A percentile compares a stretch with the other conserved stretches of the same genome.
Evolutionary conservation across 1,140 invertebrate genomes (phyloP).

Genomic region (Lysiphlebus fabarum): DNA sequence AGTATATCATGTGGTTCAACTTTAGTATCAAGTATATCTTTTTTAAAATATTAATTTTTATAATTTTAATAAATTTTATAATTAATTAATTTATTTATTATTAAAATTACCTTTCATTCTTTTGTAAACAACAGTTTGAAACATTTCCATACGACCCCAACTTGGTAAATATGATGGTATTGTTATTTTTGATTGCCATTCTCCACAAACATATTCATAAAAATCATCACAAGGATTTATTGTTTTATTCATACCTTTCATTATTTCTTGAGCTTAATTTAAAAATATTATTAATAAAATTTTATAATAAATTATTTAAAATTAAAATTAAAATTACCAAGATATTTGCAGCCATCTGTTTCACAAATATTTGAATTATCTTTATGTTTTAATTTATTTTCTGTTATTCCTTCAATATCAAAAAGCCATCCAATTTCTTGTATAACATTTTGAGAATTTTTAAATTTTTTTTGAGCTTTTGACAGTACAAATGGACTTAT

Average conservation of each 20-base stretch:
- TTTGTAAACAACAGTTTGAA: conserved; percentile 8
- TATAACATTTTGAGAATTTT: background rate
- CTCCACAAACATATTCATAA: conserved; percentile 25
- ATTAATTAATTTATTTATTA: background rate
- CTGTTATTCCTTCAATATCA: background rate
- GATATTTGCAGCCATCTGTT: conserved; percentile 7
- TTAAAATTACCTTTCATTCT: conserved; percentile 15
- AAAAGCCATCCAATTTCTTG: conserved; percentile 4
- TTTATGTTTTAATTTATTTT: background rate
- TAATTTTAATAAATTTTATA: background rate
- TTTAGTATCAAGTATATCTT: conserved; percentile 24
- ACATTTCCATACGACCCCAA: conserved; percentile 13
- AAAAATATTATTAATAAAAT: conserved; percentile 39
- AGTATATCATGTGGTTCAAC: background rate
- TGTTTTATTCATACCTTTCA: conserved; percentile 22
- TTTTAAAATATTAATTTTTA: background rate
- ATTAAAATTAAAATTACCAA: conserved; percentile 7
- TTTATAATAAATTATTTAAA: background rate
- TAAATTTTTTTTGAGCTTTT: background rate
- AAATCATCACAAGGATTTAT: conserved; percentile 27
- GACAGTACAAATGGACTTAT: too few species aligned
- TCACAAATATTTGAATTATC: background rate
- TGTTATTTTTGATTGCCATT: conserved; percentile 1
- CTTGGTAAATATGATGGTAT: conserved; percentile 13
- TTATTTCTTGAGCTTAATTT: conserved; percentile 18